These are phyloP conservation scores for Empis stercorea DNA, from an alignment of 2,888 invertebrate genomes.

Conservation along the genomic window DNA sequence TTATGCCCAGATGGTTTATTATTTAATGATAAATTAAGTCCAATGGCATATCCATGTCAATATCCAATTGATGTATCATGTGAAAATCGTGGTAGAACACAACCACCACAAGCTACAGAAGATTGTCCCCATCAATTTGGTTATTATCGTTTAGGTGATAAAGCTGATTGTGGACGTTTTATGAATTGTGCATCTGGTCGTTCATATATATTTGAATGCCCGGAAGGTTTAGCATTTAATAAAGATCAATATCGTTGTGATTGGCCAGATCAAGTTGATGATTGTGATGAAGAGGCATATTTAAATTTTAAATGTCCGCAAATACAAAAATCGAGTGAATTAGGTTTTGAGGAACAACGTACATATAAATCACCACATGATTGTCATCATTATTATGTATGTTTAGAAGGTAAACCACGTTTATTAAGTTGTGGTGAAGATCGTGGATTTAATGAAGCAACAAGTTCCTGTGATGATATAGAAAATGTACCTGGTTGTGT, in stretches of 20 bases:
- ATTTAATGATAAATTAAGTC: conserved; percentile 56
- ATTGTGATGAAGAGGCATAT: conserved; percentile 65
- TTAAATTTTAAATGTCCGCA: conserved; percentile 70
- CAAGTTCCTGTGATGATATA: conserved; percentile 58
- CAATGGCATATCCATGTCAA: conserved; percentile 62
- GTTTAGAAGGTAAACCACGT: conserved; percentile 60
- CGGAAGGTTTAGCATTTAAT: conserved; percentile 71
- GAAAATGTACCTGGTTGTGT: conserved; percentile 64
- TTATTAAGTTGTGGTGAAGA: conserved; percentile 63
- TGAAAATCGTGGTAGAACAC: conserved; percentile 50
- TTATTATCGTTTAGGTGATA: conserved; percentile 58
- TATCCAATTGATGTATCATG: conserved; percentile 76
- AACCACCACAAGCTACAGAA: conserved; percentile 45
- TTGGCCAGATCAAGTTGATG: conserved; percentile 73
- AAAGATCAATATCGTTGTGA: conserved; percentile 63
- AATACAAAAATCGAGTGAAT: conserved; percentile 29
- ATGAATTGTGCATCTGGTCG: conserved; percentile 72
- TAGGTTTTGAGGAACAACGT: conserved; percentile 38
- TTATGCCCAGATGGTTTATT: conserved; percentile 70
- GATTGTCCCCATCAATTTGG: conserved; percentile 77
- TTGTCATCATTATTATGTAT: conserved; percentile 69
- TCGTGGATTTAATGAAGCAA: conserved; percentile 62
- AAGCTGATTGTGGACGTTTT: conserved; percentile 59
- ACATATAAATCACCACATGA: conserved; percentile 43
- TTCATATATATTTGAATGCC: conserved; percentile 60